Evolutionary conservation across 2,113 vertebrate species (phyloP).

Genomic region (Hirundichthys speculiger): DNA sequence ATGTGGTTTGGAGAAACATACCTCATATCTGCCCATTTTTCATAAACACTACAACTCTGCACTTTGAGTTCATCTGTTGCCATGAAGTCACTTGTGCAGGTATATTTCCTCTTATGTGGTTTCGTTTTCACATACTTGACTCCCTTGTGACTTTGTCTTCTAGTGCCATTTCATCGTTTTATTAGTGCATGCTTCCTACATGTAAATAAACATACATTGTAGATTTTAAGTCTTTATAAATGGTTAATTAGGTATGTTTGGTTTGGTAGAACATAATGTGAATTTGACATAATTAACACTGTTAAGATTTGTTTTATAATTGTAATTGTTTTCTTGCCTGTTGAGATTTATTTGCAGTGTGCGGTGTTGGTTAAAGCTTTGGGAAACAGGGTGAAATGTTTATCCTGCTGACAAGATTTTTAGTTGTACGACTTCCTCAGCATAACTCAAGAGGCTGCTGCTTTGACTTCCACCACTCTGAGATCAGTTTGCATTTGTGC

Average conservation of each 20-base stretch:
- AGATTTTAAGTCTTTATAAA: background rate
- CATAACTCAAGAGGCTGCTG: conserved; percentile 12
- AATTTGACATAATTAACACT: background rate
- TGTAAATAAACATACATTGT: conserved; percentile 21
- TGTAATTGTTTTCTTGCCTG: conserved; percentile 39
- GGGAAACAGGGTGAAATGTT: conserved; percentile 49
- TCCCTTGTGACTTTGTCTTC: conserved; percentile 25
- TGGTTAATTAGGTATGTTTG: conserved; percentile 11
- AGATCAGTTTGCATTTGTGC: conserved; percentile 24
- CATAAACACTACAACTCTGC: conserved; percentile 21
- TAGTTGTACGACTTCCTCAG: background rate
- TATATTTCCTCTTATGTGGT: conserved; percentile 3
- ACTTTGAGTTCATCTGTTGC: conserved; percentile 42
- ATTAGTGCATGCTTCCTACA: conserved; percentile 12
- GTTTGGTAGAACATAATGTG: background rate
- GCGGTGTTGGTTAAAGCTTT: conserved; percentile 52
- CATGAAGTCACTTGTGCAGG: conserved; percentile 22
- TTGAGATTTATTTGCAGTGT: conserved; percentile 63
- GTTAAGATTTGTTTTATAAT: conserved; percentile 10
- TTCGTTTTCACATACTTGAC: conserved; percentile 20
- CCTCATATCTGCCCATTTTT: conserved; percentile 27
- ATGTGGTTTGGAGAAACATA: conserved; percentile 24
- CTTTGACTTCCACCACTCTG: conserved; percentile 26
- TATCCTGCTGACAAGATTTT: conserved; percentile 29
- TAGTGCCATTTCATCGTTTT: conserved; percentile 51